phyloP scores from a whole-genome alignment of 2,888 invertebrate species.

The Dasypogon diadema region DNA sequence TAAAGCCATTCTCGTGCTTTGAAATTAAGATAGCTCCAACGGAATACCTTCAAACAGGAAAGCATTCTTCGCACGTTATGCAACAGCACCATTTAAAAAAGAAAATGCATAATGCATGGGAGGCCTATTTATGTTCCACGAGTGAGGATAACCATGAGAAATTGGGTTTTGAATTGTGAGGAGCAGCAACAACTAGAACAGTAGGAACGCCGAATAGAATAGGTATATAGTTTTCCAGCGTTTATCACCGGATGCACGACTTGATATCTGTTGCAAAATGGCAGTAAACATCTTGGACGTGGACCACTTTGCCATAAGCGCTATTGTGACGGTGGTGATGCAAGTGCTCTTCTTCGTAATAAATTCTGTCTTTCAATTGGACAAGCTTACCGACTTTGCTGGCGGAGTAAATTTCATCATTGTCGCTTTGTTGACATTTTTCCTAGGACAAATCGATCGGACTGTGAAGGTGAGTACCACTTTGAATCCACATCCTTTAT shows the following conservation, averaged over 20 bases:
- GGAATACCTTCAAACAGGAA: background rate
- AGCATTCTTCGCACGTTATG: slow-evolving; percentile 5
- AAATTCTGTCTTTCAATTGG: slow-evolving; percentile 87
- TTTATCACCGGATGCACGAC: background rate
- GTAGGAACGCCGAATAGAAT: background rate
- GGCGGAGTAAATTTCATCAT: slow-evolving; percentile 94
- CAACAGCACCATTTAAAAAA: background rate
- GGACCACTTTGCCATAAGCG: slow-evolving; percentile 88
- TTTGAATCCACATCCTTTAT: slow-evolving; percentile 1
- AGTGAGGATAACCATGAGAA: background rate
- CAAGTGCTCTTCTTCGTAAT: slow-evolving; percentile 90
- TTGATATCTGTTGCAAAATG: slow-evolving; percentile 60
- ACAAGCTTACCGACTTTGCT: slow-evolving; percentile 93
- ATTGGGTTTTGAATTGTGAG: slow-evolving; percentile 20
- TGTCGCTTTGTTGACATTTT: slow-evolving; percentile 87
- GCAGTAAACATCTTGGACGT: slow-evolving; percentile 76
- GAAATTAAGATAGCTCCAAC: background rate
- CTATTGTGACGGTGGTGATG: slow-evolving; percentile 85
- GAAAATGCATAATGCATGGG: slow-evolving; percentile 48
- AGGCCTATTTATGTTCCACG: slow-evolving; percentile 14
- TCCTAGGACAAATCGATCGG: slow-evolving; percentile 83
- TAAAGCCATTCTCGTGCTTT: background rate
- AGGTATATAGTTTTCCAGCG: background rate
- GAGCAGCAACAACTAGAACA: background rate
- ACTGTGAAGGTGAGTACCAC: slow-evolving; percentile 72